Evolutionary conservation across 2,797 vertebrate genomes (phyloP).

Genomic region (Enteromius viviparus): DNA sequence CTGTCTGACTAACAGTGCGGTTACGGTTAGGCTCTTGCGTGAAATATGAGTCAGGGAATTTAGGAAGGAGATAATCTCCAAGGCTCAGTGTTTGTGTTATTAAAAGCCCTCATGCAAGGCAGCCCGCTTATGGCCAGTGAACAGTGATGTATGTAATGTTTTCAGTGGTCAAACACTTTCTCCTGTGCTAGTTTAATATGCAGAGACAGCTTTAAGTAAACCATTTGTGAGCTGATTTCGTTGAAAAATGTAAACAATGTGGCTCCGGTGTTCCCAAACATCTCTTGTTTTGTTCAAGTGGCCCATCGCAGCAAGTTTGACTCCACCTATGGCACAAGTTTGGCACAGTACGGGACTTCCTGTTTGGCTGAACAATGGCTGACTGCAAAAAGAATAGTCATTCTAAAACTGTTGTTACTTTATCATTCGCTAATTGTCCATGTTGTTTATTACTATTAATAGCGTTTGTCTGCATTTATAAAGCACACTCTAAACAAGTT

Average conservation of each 20-base stretch:
- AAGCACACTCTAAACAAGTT: not conserved
- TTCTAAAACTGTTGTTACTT: not conserved
- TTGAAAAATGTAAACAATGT: constrained; percentile 4
- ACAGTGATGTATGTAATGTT: constrained; percentile 27
- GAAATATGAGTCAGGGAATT: constrained; percentile 59
- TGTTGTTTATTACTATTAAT: not conserved
- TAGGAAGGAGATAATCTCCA: constrained; percentile 53
- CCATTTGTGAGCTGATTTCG: not conserved
- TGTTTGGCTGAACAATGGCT: not conserved
- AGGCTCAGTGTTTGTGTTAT: constrained; percentile 48
- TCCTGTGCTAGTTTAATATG: constrained; percentile 6
- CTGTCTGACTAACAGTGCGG: constrained; percentile 40
- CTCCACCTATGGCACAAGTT: no score
- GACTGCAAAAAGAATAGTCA: not conserved
- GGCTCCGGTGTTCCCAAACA: not conserved
- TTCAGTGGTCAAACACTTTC: constrained; percentile 24
- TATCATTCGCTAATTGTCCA: not conserved
- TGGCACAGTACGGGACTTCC: not conserved
- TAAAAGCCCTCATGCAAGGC: constrained; percentile 47
- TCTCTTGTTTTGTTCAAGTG: not conserved
- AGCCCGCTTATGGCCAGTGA: constrained; percentile 35
- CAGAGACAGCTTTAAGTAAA: constrained; percentile 13
- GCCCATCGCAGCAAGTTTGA: not conserved
- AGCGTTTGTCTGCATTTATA: not conserved
- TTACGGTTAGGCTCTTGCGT: constrained; percentile 44